A percentile compares a stretch with the other conserved stretches of the same genome.
Conservation (phyloP, 2,113 vertebrate species). For the Neofelis nebulosa region DNA sequence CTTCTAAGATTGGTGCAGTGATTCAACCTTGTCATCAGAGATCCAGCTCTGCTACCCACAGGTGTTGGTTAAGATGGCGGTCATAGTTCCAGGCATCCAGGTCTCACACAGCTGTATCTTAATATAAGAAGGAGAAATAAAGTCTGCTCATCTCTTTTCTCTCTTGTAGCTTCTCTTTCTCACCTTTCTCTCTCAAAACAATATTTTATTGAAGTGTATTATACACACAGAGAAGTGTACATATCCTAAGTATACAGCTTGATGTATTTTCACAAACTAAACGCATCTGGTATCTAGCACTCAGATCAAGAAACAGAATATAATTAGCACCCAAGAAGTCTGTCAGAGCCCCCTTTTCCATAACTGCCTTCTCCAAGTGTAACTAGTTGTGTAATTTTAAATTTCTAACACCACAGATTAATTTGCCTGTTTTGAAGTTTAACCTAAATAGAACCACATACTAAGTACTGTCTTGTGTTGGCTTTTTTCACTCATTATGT, state of each 20-base stretch:
- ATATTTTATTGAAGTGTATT: not conserved
- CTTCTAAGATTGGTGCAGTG: not conserved
- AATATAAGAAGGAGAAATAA: not conserved
- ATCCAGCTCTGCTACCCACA: not conserved
- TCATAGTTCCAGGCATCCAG: not conserved
- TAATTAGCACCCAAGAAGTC: not conserved
- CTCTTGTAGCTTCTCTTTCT: not conserved
- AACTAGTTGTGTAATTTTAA: not conserved
- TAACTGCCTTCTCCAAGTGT: not conserved
- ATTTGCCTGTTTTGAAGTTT: not conserved
- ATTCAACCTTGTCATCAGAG: not conserved
- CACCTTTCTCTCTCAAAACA: not conserved
- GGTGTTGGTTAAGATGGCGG: not conserved
- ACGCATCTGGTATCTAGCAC: not conserved
- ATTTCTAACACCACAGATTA: not conserved
- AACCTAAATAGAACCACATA: not conserved
- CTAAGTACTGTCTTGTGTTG: not conserved
- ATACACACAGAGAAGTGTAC: not conserved
- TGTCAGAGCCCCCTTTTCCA: not conserved
- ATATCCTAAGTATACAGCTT: not conserved
- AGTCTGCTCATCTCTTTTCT: not conserved
- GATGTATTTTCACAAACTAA: not conserved
- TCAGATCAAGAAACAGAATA: not conserved
- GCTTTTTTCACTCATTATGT: not conserved
- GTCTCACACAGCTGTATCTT: not conserved